phyloP scores from a whole-genome alignment of 2,797 vertebrate species.

The Lacerta agilis region DNA sequence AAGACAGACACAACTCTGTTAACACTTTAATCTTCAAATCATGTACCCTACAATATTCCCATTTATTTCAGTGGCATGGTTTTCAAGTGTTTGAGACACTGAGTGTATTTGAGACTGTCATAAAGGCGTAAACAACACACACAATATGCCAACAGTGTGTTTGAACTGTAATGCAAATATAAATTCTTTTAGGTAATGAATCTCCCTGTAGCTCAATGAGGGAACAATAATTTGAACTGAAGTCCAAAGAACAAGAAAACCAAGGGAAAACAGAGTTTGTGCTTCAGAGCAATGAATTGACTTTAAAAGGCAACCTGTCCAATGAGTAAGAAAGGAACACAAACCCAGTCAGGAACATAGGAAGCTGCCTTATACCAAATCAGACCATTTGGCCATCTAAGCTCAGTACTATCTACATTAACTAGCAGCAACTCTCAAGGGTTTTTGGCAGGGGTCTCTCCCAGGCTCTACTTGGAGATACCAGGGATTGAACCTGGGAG shows the following conservation, averaged over 20 bases:
- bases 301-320: not conserved
- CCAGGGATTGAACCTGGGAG: too few species aligned
- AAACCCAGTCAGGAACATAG: not conserved
- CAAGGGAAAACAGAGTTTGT: not conserved
- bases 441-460: too few species aligned
- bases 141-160: not conserved
- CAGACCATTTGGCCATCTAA: too few species aligned
- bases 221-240: not conserved
- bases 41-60: not conserved
- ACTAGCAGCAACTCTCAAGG: not conserved
- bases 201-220: not conserved
- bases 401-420: too few species aligned
- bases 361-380: too few species aligned
- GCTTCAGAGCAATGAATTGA: not conserved
- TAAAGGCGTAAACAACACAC: not conserved
- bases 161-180: not conserved
- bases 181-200: not conserved
- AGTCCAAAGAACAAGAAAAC: not conserved
- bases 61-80: not conserved
- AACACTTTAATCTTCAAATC: not conserved
- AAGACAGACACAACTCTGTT: not conserved
- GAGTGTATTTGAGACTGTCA: not conserved
- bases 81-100: not conserved
- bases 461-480: not conserved
- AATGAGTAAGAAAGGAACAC: not conserved